phyloP scores from a whole-genome alignment of 2,888 invertebrate species.

The Ichneumoninae sp. region DNA sequence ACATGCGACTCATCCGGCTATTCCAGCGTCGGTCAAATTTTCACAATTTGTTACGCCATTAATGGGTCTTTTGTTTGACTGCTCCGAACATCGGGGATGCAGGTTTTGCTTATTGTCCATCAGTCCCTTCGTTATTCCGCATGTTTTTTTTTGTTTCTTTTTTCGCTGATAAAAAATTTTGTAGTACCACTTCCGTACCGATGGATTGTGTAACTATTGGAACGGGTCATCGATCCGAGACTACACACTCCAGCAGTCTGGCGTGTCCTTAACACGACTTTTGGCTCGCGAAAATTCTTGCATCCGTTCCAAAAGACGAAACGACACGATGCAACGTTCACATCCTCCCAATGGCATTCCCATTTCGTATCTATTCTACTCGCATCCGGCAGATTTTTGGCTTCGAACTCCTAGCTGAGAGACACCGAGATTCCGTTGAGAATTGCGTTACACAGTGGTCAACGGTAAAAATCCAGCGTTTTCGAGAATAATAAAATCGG shows the following conservation, averaged over 20 bases:
- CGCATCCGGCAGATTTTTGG: conserved; percentile 65
- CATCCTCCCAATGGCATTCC: conserved; percentile 52
- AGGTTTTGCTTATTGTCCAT: conserved; percentile 9
- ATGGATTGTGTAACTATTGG: neutral
- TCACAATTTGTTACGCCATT: conserved; percentile 13
- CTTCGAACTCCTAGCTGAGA: conserved; percentile 13
- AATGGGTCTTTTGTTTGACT: neutral
- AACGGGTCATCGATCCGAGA: conserved; percentile 52
- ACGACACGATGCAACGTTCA: conserved; percentile 36
- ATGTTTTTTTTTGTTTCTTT: conserved; percentile 4
- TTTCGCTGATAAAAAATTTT: too few relatives aligned
- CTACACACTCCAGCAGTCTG: conserved; percentile 25
- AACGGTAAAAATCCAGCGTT: neutral
- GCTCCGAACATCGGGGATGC: neutral
- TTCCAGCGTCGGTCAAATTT: conserved; percentile 24
- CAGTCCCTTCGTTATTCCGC: neutral
- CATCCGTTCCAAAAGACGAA: conserved; percentile 62
- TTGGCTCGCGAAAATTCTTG: conserved; percentile 52
- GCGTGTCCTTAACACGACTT: conserved; percentile 45
- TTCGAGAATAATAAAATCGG: neutral
- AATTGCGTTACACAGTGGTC: neutral
- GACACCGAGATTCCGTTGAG: neutral
- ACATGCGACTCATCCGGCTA: neutral
- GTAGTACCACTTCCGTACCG: neutral
- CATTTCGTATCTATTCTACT: conserved; percentile 56